phyloP scores from a whole-genome alignment of 1,140 invertebrate genomes.

The Eufriesea mexicana region DNA sequence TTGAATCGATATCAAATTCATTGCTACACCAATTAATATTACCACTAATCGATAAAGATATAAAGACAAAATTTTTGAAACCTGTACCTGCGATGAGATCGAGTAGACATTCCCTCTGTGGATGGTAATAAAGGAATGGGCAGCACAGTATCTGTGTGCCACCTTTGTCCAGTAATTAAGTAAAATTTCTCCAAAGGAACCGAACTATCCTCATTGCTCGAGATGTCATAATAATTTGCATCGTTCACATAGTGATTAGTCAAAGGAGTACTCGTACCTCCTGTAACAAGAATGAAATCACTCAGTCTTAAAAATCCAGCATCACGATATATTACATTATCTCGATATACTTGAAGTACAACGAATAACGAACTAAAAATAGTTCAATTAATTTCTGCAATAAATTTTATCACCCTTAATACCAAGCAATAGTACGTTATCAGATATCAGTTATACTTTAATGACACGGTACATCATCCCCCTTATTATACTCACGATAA shows the following conservation, averaged over 20 bases:
- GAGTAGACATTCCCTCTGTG: constrained; percentile 80
- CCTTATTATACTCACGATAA: not conserved
- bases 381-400: not conserved
- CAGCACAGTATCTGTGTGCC: constrained; percentile 72
- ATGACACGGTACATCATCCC: not conserved
- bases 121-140: constrained; percentile 75
- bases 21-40: not conserved
- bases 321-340: not conserved
- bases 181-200: constrained; percentile 71
- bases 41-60: not conserved
- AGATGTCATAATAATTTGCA: constrained; percentile 65
- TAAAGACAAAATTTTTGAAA: not conserved
- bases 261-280: constrained; percentile 67
- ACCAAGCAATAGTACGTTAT: not conserved
- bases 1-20: constrained; percentile 6
- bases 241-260: constrained; percentile 67
- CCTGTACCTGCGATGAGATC: constrained; percentile 78
- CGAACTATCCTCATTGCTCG: constrained; percentile 67
- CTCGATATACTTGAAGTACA: not conserved
- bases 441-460: not conserved
- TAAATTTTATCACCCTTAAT: not conserved
- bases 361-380: not conserved
- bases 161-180: constrained; percentile 74
- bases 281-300: constrained; percentile 63
- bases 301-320: not conserved